phyloP scores from a whole-genome alignment of 1,140 invertebrate species.

The Coptotermes formosanus region DNA sequence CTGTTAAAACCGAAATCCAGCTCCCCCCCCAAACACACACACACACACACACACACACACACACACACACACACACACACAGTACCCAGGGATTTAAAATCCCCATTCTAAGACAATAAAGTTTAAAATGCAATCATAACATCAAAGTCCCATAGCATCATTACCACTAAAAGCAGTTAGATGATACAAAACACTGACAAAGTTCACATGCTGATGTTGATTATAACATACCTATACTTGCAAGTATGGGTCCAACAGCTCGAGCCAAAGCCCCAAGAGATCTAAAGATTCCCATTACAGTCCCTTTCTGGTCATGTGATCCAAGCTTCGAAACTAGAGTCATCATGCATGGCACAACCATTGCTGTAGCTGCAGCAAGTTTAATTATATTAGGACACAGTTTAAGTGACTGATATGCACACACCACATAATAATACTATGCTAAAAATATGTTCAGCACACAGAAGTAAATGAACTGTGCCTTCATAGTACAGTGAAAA shows the following conservation, averaged over 20 bases:
- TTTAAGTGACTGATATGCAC: no score
- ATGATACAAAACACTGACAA: background rate
- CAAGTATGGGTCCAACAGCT: conserved; percentile 87
- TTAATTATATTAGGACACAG: background rate
- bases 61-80: no score
- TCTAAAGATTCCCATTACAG: conserved; percentile 88
- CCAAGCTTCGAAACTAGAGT: conserved; percentile 84
- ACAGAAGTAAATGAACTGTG: no score
- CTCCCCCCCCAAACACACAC: no score
- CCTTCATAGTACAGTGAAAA: no score
- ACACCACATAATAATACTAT: no score
- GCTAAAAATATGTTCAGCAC: no score
- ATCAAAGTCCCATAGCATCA: background rate
- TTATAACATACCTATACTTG: conserved; percentile 63
- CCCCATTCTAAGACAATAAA: no score
- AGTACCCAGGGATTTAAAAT: no score
- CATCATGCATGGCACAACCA: conserved; percentile 92
- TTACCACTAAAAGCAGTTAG: conserved; percentile 20
- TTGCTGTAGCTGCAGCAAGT: conserved; percentile 73
- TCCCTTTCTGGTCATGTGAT: conserved; percentile 82
- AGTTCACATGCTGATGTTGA: background rate
- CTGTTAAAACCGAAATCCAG: no score
- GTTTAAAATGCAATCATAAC: background rate
- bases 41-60: no score
- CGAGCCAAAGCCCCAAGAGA: conserved; percentile 91